Percentiles rank a stretch among this genome's conserved stretches.
These are phyloP conservation scores for Asbolus verrucosus DNA, from an alignment of 1,140 invertebrate species.

Conservation along the genomic window DNA sequence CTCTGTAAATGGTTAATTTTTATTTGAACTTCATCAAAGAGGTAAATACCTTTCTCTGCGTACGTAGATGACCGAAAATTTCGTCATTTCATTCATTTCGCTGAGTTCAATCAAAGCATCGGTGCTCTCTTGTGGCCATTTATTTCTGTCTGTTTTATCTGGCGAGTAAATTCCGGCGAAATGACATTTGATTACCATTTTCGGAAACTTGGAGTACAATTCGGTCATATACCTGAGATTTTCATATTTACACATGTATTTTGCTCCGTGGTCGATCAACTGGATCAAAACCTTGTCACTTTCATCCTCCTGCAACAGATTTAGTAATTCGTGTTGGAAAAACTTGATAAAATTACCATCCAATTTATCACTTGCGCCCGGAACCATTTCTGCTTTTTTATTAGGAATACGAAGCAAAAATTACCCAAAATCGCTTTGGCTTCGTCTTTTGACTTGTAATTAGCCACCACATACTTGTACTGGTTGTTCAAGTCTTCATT, in stretches of 20 bases:
- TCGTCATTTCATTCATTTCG: not conserved
- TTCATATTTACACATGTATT: slow-evolving; percentile 39
- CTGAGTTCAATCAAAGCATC: slow-evolving; percentile 3
- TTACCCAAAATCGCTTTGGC: slow-evolving; percentile 5
- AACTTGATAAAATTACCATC: slow-evolving; percentile 37
- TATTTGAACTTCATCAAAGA: not conserved
- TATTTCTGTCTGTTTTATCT: not conserved
- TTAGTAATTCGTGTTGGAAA: not conserved
- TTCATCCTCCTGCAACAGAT: slow-evolving; percentile 41
- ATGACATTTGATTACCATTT: slow-evolving; percentile 53
- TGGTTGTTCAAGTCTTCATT: slow-evolving; percentile 40
- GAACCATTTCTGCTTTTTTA: slow-evolving; percentile 11
- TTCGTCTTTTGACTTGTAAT: slow-evolving; percentile 31
- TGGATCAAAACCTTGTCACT: slow-evolving; percentile 45
- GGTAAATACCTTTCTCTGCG: slow-evolving; percentile 3
- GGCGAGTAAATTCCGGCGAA: slow-evolving; percentile 40
- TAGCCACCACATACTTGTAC: not conserved
- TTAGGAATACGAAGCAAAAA: slow-evolving; percentile 38
- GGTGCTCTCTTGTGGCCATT: not conserved
- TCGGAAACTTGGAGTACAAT: slow-evolving; percentile 51
- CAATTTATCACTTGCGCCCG: slow-evolving; percentile 37
- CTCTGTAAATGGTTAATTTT: slow-evolving; percentile 20
- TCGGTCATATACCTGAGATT: slow-evolving; percentile 48
- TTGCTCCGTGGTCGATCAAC: slow-evolving; percentile 55
- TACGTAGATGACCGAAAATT: slow-evolving; percentile 14